Evolutionary conservation across 2,113 vertebrate species (phyloP).

Genomic region (Pelmatolapia mariae): DNA sequence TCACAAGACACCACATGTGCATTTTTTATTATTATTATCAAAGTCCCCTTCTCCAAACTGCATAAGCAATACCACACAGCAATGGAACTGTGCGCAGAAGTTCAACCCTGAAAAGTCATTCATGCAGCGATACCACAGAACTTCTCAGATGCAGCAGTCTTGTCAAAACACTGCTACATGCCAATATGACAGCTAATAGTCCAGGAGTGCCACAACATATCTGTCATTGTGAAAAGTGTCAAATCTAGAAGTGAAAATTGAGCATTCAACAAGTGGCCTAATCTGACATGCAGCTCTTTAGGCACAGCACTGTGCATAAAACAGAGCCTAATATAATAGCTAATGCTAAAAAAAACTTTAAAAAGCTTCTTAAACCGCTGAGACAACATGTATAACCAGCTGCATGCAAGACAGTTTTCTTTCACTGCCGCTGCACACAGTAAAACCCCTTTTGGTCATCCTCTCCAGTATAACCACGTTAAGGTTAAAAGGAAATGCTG

Average conservation of each 20-base stretch:
- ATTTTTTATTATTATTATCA: not conserved
- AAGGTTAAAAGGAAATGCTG: not conserved
- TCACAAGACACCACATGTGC: not conserved
- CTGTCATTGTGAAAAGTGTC: not conserved
- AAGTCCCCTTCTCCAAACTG: not conserved
- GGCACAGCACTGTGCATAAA: not conserved
- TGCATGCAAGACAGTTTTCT: not conserved
- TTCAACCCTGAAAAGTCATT: not conserved
- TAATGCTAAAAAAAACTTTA: not conserved
- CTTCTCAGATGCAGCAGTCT: not conserved
- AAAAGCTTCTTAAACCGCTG: not conserved
- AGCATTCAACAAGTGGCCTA: not conserved
- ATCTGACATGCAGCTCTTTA: not conserved
- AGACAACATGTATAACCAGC: not conserved
- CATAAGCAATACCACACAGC: not conserved
- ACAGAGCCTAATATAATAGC: not conserved
- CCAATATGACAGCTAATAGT: not conserved
- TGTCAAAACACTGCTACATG: not conserved
- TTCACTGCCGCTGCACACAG: not conserved
- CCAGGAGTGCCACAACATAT: not conserved
- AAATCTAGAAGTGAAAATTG: not conserved
- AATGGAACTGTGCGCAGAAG: accelerated
- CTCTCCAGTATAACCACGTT: not conserved
- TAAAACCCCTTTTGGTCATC: not conserved
- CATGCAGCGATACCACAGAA: not conserved